phyloP scores from a whole-genome alignment of 2,113 vertebrate species.

The Tretioscincus oriximinensis region DNA sequence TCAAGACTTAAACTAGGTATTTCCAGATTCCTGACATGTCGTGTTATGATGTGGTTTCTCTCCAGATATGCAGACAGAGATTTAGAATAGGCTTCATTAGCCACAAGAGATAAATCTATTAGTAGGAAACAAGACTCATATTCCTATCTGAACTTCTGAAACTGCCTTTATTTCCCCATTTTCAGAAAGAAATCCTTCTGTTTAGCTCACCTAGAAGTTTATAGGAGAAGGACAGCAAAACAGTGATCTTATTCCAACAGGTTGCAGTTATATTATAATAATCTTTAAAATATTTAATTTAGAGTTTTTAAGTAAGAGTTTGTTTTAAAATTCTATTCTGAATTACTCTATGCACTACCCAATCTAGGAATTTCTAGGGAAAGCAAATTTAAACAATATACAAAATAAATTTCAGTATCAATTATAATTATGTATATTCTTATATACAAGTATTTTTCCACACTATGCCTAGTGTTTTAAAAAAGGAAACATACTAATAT shows the following conservation, averaged over 20 bases:
- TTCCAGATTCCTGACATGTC: conserved; percentile 2
- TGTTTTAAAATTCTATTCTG: too few relatives aligned
- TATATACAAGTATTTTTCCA: background rate
- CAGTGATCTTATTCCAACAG: background rate
- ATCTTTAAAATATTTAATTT: too few relatives aligned
- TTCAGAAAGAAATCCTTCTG: fast-evolving
- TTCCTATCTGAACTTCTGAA: background rate
- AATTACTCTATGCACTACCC: too few relatives aligned
- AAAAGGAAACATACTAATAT: background rate
- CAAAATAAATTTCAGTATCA: too few relatives aligned
- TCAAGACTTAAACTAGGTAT: conserved; percentile 23
- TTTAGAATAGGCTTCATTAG: conserved; percentile 27
- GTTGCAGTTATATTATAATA: background rate
- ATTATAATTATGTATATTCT: background rate
- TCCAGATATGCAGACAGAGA: background rate
- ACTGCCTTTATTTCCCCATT: fast-evolving
- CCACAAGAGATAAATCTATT: conserved; percentile 23
- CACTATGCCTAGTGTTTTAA: background rate
- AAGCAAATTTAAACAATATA: too few relatives aligned
- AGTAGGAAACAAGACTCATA: conserved; percentile 25
- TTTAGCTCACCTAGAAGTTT: background rate
- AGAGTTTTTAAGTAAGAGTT: too few relatives aligned
- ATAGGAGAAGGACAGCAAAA: background rate
- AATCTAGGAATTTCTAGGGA: too few relatives aligned
- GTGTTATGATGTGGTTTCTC: background rate